Base-by-base conservation (phyloP, 2,888 invertebrate genomes). In the Leptura quadrifasciata region DNA sequence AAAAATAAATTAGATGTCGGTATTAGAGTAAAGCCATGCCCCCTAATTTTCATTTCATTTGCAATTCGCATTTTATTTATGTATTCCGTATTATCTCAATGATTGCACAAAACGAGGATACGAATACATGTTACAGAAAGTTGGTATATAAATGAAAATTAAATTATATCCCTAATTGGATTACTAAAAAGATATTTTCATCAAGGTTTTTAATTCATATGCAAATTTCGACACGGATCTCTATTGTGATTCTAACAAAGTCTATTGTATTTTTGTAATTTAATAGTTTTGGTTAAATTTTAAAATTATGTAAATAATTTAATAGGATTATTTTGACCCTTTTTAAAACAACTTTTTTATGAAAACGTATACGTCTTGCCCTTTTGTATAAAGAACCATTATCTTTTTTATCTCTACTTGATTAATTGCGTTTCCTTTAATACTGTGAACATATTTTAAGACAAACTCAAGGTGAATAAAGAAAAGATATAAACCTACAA, bases 171-270 rank as follows among this genome's bases (percentile, higher is more conserved):
- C 54, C 17, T 54, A 65, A 65, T 65, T 65, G 54, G 21, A 54
- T 52, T 21, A 21, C 52, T 52, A 52, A 24, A 27, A 63, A 27
- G 60, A 27, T 31, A 27, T 61, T 61, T 31, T 61, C 27, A 18
- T 18, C 47, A 65, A 65, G 47, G 65, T 65, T 65, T 65, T 65
- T 65, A 65, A 65, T 65, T 65, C 65, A 65, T 24, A 65, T 65
- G 65, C 65, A 65, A 65, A 65, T 65, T 27, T 21, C 17, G 27
- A 54, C 65, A 65, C 52, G 27, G 52, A 47, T 65, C 20, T 20
- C 21, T 57, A 47, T 47, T 47, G 5, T n/a, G 47, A 47, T n/a
- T 4, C 27, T 18, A 10, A n/a, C 35, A 20, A 15, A 18, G 39
- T 39, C 35, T 20, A 21, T 63, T 17, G 63, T 15, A 27, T 27